A percentile compares a stretch with the other conserved stretches of the same genome.
Evolutionary conservation across 1,140 invertebrate species (phyloP).

Genomic region (Chironomus tepperi): DNA sequence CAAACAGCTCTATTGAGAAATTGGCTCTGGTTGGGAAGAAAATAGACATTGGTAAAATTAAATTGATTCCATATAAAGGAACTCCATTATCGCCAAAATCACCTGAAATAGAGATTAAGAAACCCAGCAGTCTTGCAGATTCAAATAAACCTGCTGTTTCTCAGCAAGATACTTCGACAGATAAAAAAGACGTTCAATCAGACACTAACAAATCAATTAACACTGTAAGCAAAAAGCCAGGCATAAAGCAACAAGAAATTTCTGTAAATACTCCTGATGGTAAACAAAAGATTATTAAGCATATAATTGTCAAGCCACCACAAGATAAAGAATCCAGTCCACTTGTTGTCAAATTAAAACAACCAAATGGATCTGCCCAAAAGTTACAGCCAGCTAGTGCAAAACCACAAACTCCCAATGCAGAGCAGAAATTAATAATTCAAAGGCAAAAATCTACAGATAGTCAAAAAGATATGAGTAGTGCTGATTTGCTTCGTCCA

Average conservation of each 20-base stretch:
- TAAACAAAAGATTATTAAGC: not conserved
- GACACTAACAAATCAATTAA: not conserved
- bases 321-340: not conserved
- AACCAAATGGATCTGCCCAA: not conserved
- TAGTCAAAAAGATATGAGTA: not conserved
- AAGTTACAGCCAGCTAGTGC: not conserved
- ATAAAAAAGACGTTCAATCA: not conserved
- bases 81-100: too few relatives aligned
- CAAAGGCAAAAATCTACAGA: not conserved
- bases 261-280: not conserved
- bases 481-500: not conserved
- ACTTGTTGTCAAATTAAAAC: not conserved
- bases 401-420: not conserved
- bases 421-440: not conserved
- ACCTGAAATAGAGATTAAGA: too few relatives aligned
- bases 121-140: too few relatives aligned
- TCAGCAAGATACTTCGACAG: not conserved
- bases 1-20: not conserved
- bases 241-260: not conserved
- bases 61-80: too few relatives aligned
- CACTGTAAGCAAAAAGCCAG: not conserved
- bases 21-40: too few relatives aligned
- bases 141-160: too few relatives aligned
- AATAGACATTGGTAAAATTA: too few relatives aligned
- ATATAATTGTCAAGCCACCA: not conserved